A percentile compares a stretch with the other conserved stretches of the same genome.
phyloP scores from a whole-genome alignment of 92 coral and sea anemone genomes.

The Desmophyllum pertusum region DNA sequence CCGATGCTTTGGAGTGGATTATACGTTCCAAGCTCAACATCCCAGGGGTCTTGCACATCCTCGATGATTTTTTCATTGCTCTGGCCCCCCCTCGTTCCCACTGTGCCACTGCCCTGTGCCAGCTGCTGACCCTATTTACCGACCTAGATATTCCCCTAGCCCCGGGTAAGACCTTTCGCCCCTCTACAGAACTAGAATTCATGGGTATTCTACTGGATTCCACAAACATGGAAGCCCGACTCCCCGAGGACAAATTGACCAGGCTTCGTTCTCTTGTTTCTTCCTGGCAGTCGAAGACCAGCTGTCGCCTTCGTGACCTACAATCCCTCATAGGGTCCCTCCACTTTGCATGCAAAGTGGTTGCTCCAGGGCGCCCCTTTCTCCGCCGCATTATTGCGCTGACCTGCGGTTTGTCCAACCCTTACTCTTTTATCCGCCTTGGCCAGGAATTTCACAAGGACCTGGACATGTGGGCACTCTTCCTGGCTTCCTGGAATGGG shows the following conservation, averaged over 20 bases:
- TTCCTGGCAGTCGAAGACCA: too few relatives aligned
- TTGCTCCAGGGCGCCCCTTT: too few relatives aligned
- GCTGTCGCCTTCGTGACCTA: too few relatives aligned
- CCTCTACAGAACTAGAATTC: neutral
- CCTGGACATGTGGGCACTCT: constrained; percentile 8
- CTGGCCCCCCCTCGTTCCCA: neutral
- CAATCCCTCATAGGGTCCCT: too few relatives aligned
- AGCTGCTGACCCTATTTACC: neutral
- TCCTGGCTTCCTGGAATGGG: constrained; percentile 11
- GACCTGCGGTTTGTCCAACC: neutral
- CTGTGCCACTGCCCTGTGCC: neutral
- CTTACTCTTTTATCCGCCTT: neutral
- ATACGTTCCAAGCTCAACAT: constrained; percentile 38
- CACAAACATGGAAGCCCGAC: neutral
- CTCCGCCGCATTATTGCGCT: neutral
- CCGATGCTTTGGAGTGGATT: constrained; percentile 63
- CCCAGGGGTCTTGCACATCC: constrained; percentile 47
- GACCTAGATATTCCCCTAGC: too few relatives aligned
- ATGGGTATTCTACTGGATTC: neutral
- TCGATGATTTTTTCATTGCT: constrained; percentile 54
- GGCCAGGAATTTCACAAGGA: neutral
- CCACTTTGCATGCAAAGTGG: too few relatives aligned
- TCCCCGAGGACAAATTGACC: neutral
- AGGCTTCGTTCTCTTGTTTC: too few relatives aligned
- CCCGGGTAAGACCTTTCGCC: neutral